These are phyloP conservation scores for Gallinago paraguaiae DNA, from an alignment of 2,113 vertebrate species.

Conservation along the genomic window DNA sequence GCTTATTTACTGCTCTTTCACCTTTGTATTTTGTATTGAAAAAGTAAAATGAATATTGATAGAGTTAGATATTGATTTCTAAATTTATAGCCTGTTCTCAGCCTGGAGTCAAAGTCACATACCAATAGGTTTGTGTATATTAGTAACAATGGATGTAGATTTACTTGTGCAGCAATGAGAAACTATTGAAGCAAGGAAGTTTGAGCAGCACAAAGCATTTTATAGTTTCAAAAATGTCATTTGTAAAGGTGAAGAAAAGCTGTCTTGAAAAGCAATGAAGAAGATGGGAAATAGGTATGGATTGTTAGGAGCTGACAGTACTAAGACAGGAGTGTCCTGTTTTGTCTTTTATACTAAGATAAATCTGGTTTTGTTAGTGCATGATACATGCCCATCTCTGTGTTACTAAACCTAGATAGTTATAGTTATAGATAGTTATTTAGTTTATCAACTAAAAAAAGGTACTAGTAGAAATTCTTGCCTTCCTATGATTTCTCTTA, in stretches of 20 bases:
- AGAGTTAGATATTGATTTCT: conserved; percentile 83
- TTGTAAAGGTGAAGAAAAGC: conserved; percentile 66
- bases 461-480: background rate
- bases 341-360: background rate
- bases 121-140: conserved; percentile 62
- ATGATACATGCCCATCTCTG: background rate
- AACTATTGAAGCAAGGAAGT: conserved; percentile 66
- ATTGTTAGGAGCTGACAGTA: background rate
- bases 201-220: conserved; percentile 55
- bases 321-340: background rate
- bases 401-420: background rate
- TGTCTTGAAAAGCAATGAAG: conserved; percentile 21
- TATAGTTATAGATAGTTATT: background rate
- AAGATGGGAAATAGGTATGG: conserved; percentile 28
- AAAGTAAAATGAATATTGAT: conserved; percentile 87
- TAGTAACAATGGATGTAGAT: conserved; percentile 62
- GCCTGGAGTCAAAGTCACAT: conserved; percentile 79
- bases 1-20: conserved; percentile 84
- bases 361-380: background rate
- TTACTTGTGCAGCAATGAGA: conserved; percentile 68
- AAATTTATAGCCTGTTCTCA: conserved; percentile 77
- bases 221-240: conserved; percentile 69
- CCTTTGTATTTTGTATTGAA: conserved; percentile 84
- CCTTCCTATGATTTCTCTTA: background rate
- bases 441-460: background rate